These are phyloP conservation scores for Lissocephala sabroskyi DNA, from an alignment of 2,888 invertebrate species.

Conservation along the genomic window DNA sequence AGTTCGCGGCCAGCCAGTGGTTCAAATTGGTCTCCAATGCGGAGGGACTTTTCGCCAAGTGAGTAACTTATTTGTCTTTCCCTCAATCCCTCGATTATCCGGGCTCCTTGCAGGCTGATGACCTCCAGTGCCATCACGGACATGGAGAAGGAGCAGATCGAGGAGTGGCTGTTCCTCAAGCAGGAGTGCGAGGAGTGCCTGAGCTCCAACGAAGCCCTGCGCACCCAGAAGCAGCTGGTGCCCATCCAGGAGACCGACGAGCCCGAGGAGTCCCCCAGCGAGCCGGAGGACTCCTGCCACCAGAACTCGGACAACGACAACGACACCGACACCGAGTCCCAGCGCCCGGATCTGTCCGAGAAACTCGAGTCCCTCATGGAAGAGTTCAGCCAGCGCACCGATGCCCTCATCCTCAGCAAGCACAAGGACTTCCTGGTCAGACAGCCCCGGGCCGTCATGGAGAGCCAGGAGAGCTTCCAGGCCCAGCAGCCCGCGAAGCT, in stretches of 20 bases:
- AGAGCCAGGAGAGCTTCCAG: slow-evolving; percentile 67
- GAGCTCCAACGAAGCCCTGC: slow-evolving; percentile 68
- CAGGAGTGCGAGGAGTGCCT: slow-evolving; percentile 90
- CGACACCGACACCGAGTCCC: slow-evolving; percentile 73
- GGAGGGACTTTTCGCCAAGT: slow-evolving; percentile 82
- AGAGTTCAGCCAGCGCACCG: slow-evolving; percentile 81
- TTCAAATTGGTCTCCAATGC: slow-evolving; percentile 88
- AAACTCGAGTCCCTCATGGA: slow-evolving; percentile 82
- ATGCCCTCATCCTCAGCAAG: slow-evolving; percentile 77
- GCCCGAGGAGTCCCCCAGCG: slow-evolving; percentile 77
- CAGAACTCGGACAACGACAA: slow-evolving; percentile 72
- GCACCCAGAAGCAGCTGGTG: slow-evolving; percentile 66
- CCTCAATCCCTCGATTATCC: background rate
- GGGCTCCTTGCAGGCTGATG: slow-evolving; percentile 72
- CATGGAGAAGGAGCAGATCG: slow-evolving; percentile 82
- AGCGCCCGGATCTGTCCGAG: slow-evolving; percentile 80
- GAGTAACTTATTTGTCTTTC: slow-evolving; percentile 45
- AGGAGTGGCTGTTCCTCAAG: slow-evolving; percentile 88
- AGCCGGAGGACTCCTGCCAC: slow-evolving; percentile 74
- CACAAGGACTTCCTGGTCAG: slow-evolving; percentile 76
- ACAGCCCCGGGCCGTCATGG: slow-evolving; percentile 71
- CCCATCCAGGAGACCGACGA: slow-evolving; percentile 75
- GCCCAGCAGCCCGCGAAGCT: slow-evolving; percentile 29
- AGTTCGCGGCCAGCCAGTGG: slow-evolving; percentile 88
- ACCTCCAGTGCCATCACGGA: slow-evolving; percentile 81